phyloP scores from a whole-genome alignment of 2,797 vertebrate genomes.

The Vultur gryphus region DNA sequence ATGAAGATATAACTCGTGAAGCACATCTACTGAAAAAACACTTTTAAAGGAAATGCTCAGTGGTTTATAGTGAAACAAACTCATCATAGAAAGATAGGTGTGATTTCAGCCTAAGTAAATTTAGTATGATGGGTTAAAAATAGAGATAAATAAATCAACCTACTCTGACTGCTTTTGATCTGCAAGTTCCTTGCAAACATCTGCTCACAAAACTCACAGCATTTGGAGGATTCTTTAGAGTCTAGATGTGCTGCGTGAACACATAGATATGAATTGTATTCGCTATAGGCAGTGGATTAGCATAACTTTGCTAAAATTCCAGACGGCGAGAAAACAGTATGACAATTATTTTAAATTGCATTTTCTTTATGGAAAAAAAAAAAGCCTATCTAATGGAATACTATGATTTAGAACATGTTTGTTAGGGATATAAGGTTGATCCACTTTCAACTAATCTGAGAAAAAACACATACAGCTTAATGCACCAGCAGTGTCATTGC shows the following conservation, averaged over 20 bases:
- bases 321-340: background rate
- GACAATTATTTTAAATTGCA: background rate
- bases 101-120: background rate
- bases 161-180: background rate
- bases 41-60: background rate
- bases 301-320: background rate
- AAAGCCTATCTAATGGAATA: background rate
- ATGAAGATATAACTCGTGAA: background rate
- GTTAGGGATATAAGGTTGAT: background rate
- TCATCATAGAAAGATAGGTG: background rate
- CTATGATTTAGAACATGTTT: background rate
- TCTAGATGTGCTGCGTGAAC: background rate
- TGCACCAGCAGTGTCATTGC: background rate
- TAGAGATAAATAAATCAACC: background rate
- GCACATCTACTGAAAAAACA: background rate
- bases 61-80: background rate
- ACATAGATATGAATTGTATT: background rate
- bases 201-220: background rate
- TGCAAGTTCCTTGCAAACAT: background rate
- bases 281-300: background rate
- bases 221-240: background rate
- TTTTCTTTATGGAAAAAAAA: background rate
- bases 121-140: background rate
- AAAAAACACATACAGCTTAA: background rate
- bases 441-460: background rate